Percentiles rank a stretch among this genome's conserved stretches.
Conservation (phyloP, 2,113 vertebrate species). For the Colossoma macropomum region DNA sequence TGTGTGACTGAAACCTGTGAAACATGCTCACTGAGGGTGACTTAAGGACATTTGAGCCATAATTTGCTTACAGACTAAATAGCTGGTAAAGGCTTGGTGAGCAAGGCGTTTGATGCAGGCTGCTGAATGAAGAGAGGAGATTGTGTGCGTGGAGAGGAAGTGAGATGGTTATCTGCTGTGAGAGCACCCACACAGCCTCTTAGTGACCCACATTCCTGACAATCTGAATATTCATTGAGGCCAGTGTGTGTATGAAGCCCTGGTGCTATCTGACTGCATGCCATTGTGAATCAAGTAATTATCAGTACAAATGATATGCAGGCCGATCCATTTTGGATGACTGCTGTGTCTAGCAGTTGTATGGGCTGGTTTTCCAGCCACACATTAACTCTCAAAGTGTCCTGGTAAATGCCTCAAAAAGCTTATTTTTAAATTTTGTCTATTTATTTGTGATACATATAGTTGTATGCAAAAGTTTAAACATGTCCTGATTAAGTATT, state of each 20-base stretch:
- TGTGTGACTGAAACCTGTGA: neutral
- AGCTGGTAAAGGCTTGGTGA: conserved; percentile 45
- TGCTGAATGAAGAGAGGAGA: conserved; percentile 57
- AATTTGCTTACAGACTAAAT: conserved; percentile 61
- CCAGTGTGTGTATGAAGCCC: neutral
- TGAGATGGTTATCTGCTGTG: conserved; percentile 64
- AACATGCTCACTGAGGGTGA: conserved; percentile 18
- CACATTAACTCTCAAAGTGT: neutral
- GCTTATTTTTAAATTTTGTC: neutral
- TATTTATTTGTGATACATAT: neutral
- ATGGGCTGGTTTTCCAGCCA: neutral
- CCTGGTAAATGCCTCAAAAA: too few relatives aligned
- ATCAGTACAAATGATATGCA: neutral
- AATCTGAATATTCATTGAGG: conserved; percentile 23
- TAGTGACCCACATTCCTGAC: conserved; percentile 21
- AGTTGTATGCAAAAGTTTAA: too few relatives aligned
- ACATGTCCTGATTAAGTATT: too few relatives aligned
- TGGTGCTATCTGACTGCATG: conserved; percentile 2
- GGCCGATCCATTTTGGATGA: conserved; percentile 3
- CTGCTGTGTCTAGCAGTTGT: neutral
- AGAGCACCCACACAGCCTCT: conserved; percentile 47
- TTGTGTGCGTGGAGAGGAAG: conserved; percentile 59
- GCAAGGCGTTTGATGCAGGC: conserved; percentile 26
- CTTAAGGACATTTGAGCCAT: conserved; percentile 39
- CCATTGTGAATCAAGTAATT: conserved; percentile 17